Evolutionary conservation across 2,888 invertebrate genomes (phyloP), one percentile per base, ranked within the genome.

Genomic region (Acrobasis suavella): DNA sequence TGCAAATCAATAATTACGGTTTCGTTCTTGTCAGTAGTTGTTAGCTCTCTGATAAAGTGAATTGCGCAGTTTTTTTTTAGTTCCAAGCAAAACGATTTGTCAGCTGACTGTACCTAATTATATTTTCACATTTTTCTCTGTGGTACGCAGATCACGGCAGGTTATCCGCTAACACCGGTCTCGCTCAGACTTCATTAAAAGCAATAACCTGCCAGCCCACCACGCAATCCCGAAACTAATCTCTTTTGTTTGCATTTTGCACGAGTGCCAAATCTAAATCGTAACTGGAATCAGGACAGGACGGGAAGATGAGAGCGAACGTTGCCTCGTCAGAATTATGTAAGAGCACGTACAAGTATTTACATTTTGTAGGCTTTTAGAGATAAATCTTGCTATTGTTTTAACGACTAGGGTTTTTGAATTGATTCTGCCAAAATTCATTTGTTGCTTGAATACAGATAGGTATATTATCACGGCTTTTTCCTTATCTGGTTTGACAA

Each of bases 231-330:
- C 73, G 77, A 79, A 84, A 83, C 82, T 84, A 87, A 86, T 83
- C 83, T 81, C 83, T 83, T 82, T 85, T 82, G 83, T 84, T 81
- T 85, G 82, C 79, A 86, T 87, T 85, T 84, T 85, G 82, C 77
- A 84, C 77, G 77, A 82, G 81, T 76, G 78, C 79, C 81, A 78
- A 80, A 79, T 75, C 79, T 74, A 72, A 79, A 77, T 71, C 72
- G 74, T 70, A 77, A 75, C 72, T 71, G 69, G 72, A 73, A 77
- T 77, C 73, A 72, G 70, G 72, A 73, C 77, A n/a, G n/a, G n/a
- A 77, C 73, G 72, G 70, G 70, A 75, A 81, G 79, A 78, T 75
- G 73, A 69, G 76, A 70, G 42, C n/a, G 76, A 70, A 32, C n/a
- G 16, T 9, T 10, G 16, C 15, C 16, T n/a, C 49, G 22, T 39